A percentile compares a stretch with the other conserved stretches of the same genome.
phyloP scores from a whole-genome alignment of 2,113 vertebrate species.

The Perognathus longimembris region DNA sequence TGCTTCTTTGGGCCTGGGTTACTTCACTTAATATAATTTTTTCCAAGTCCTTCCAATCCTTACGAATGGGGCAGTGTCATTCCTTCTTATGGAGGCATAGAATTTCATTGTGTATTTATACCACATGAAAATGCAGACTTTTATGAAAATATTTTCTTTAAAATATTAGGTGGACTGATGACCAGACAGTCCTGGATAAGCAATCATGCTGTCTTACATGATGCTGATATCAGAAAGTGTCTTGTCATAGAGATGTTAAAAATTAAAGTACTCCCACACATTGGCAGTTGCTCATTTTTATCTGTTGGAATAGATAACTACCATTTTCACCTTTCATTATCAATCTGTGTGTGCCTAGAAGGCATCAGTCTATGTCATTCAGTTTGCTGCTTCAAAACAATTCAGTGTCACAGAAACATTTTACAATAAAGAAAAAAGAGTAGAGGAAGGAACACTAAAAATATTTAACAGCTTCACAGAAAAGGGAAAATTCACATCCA shows the following conservation, averaged over 20 bases:
- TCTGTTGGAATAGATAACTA: not conserved
- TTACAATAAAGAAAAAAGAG: not conserved
- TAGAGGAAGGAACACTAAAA: not conserved
- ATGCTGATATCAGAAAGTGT: no score
- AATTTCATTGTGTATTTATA: no score
- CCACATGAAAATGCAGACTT: not conserved
- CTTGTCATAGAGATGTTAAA: not conserved
- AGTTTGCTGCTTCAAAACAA: not conserved
- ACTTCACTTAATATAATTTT: no score
- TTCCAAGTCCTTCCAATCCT: no score
- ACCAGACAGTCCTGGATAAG: not conserved
- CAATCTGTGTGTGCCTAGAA: not conserved
- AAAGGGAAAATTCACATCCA: not conserved
- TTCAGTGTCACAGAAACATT: not conserved
- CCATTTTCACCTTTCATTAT: not conserved
- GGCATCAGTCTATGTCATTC: not conserved
- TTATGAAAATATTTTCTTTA: not conserved
- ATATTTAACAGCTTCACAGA: not conserved
- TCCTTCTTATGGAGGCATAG: no score
- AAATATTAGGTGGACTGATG: not conserved
- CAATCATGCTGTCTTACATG: not conserved
- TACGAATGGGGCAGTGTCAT: no score
- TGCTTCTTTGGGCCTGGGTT: no score
- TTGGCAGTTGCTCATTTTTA: not conserved
- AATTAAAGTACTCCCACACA: not conserved